Evolutionary conservation across 2,797 vertebrate genomes (phyloP).

Genomic region (Silurus aristotelis): DNA sequence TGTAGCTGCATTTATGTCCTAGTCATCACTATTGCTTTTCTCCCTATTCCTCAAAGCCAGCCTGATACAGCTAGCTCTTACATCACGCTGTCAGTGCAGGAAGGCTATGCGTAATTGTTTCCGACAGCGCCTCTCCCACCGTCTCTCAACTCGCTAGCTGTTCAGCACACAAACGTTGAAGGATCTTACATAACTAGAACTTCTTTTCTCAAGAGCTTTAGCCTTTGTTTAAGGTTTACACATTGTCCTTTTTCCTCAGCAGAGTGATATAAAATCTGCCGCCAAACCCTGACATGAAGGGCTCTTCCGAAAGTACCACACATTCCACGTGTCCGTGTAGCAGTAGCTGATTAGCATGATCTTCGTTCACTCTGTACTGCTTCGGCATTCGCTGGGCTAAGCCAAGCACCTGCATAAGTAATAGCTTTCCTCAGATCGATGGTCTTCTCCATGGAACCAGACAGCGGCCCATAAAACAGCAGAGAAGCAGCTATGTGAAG

Average conservation of each 20-base stretch:
- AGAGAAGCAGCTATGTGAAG: conserved; percentile 55
- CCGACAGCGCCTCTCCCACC: background rate
- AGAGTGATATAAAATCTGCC: background rate
- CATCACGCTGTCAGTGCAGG: background rate
- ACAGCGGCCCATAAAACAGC: conserved; percentile 62
- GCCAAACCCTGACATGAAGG: background rate
- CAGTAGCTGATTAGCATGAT: conserved; percentile 37
- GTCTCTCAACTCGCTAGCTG: background rate
- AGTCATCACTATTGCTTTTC: background rate
- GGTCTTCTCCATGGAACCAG: conserved; percentile 65
- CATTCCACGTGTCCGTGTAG: background rate
- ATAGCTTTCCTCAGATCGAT: conserved; percentile 74
- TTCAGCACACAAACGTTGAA: background rate
- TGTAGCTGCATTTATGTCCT: too few relatives aligned
- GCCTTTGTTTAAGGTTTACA: background rate
- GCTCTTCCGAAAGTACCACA: conserved; percentile 10
- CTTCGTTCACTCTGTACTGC: background rate
- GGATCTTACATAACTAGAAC: background rate
- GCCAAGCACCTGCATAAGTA: conserved; percentile 40
- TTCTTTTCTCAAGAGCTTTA: background rate
- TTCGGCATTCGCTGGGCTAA: background rate
- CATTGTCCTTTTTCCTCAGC: background rate
- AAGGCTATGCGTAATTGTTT: background rate
- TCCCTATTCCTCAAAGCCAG: background rate
- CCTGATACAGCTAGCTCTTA: background rate